A percentile compares a stretch with the other conserved stretches of the same genome.
These are phyloP conservation scores for Hyla sarda DNA, from an alignment of 2,113 vertebrate genomes.

Conservation along the genomic window DNA sequence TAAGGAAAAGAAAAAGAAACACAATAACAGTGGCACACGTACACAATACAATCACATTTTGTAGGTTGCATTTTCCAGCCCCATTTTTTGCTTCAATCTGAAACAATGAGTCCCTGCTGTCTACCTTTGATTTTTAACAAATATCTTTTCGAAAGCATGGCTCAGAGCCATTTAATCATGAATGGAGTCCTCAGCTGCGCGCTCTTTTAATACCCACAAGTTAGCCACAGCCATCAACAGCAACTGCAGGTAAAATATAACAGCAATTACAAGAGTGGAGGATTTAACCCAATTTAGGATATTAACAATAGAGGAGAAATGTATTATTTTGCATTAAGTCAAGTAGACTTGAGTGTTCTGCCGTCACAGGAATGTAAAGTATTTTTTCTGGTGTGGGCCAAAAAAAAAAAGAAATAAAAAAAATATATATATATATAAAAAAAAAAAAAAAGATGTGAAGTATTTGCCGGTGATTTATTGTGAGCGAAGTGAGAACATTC, in stretches of 20 bases:
- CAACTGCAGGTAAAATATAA: slow-evolving; percentile 59
- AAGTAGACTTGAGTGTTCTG: slow-evolving; percentile 62
- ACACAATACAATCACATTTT: background rate
- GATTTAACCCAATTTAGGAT: slow-evolving; percentile 58
- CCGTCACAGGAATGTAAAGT: slow-evolving; percentile 50
- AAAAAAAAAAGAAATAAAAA: background rate
- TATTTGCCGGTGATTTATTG: slow-evolving; percentile 71
- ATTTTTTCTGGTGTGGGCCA: slow-evolving; percentile 61
- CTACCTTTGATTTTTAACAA: slow-evolving; percentile 37
- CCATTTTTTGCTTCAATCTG: slow-evolving; percentile 30
- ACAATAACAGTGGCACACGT: no score
- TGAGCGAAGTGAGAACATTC: slow-evolving; percentile 68
- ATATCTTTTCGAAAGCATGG: slow-evolving; percentile 52
- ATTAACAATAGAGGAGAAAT: slow-evolving; percentile 61
- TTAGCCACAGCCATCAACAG: slow-evolving; percentile 55
- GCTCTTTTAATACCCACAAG: slow-evolving; percentile 62
- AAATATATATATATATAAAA: slow-evolving; percentile 40
- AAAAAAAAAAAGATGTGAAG: slow-evolving; percentile 53
- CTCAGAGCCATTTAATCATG: slow-evolving; percentile 56
- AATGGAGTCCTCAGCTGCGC: slow-evolving; percentile 59
- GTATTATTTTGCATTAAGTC: slow-evolving; percentile 51
- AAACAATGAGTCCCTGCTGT: slow-evolving; percentile 43
- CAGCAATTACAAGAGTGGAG: slow-evolving; percentile 49
- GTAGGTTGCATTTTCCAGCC: slow-evolving; percentile 39
- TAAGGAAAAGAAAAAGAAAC: background rate